Base-by-base conservation (phyloP, 1,140 invertebrate species). In the Neodiprion virginianus region DNA sequence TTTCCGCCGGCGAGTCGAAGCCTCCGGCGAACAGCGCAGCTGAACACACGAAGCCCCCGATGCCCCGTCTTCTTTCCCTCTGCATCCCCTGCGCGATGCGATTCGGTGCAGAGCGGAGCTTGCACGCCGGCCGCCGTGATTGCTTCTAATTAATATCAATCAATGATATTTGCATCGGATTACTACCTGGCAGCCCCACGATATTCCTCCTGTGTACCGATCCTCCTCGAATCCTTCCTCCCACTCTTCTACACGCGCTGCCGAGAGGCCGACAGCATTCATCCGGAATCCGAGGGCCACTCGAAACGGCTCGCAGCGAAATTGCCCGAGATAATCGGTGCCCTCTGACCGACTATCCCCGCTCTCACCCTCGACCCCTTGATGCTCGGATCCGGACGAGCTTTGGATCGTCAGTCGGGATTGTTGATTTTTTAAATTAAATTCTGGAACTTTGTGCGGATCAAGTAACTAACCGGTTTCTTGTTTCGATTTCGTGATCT, bases 91-190 rank as follows among this genome's bases (percentile, higher is more conserved):
- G n/a, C 53, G 53, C 17, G 17, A 21, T 21, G 17, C 17, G 17
- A 21, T 21, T 21, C 17, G 17, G 17, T 21, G 40, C 40, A 17
- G 21, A 23, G 21, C 48, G n/a, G 71, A 11, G 40, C 49, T 40
- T 14, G 17, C 49, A 67, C n/a, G 47, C 14, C 14, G 48, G 28
- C 11, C 23, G 48, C 21, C 61, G 23, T 73, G 69, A 74, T 74
- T 74, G 73, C 73, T 74, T 74, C 69, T 74, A 74, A 74, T 74
- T 74, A 74, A 74, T 74, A 74, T 74, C 69, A 74, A 74, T 74
- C 73, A 74, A 74, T 74, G 73, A 74, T 74, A 74, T 74, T 74
- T 74, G 73, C 73, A 74, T 74, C 69, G 17, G 69, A 74, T 74
- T 74, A 74, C 49, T 12, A 21, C 28, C 73, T 5, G 5, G 1